These are phyloP conservation scores for Drosophila monieri DNA, from an alignment of 2,888 invertebrate species.

Conservation along the genomic window DNA sequence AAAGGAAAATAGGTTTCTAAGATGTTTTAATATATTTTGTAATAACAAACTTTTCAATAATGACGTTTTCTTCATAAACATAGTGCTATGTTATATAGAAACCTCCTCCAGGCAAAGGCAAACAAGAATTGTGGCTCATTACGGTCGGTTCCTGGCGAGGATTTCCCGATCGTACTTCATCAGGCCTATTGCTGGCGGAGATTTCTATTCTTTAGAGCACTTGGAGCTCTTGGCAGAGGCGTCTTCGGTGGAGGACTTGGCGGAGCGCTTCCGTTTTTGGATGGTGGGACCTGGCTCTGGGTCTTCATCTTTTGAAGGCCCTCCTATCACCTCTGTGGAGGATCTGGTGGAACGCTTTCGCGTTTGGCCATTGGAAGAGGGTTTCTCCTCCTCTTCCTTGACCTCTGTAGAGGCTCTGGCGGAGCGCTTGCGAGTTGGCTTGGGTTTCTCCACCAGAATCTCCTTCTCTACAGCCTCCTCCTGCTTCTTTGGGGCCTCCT, in stretches of 20 bases:
- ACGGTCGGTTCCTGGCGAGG: constrained; percentile 50
- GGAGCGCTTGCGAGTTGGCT: neutral
- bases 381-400: constrained; percentile 5
- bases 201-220: constrained; percentile 4
- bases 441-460: neutral
- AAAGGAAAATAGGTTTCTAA: constrained; percentile 38
- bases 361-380: neutral
- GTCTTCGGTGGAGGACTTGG: constrained; percentile 7
- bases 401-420: constrained; percentile 3
- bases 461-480: neutral
- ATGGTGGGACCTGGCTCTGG: neutral
- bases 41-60: constrained; percentile 20
- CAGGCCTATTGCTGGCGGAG: constrained; percentile 46
- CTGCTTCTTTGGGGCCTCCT: neutral
- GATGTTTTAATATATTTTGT: constrained; percentile 42
- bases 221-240: neutral
- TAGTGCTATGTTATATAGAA: neutral
- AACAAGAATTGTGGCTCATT: constrained; percentile 37
- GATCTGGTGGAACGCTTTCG: constrained; percentile 4
- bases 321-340: constrained; percentile 3
- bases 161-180: constrained; percentile 59
- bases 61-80: neutral
- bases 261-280: constrained; percentile 39
- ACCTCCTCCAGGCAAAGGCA: constrained; percentile 42
- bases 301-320: neutral